These are phyloP conservation scores for Thomomys bottae DNA, from an alignment of 2,113 vertebrate genomes.

Conservation along the genomic window DNA sequence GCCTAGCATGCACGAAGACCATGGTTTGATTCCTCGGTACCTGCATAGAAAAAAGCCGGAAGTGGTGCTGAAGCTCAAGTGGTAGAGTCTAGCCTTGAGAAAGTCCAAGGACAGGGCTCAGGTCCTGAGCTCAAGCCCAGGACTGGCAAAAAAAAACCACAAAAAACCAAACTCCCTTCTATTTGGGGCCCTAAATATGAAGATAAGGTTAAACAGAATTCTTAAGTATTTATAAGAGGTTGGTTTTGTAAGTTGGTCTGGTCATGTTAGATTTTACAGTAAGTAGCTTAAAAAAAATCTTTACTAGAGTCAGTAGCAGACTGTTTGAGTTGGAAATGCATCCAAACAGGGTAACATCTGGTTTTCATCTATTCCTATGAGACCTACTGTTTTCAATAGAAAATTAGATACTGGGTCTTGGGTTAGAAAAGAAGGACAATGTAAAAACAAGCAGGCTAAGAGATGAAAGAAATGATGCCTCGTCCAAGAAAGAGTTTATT, in stretches of 20 bases:
- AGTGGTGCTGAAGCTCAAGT: too few relatives aligned
- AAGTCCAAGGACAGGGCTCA: too few relatives aligned
- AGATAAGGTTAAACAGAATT: constrained; percentile 47
- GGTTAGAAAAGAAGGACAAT: constrained; percentile 63
- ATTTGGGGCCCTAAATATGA: constrained; percentile 37
- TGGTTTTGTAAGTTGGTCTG: constrained; percentile 36
- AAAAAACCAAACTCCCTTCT: background rate
- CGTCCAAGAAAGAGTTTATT: background rate
- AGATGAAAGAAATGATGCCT: background rate
- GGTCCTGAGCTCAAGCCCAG: too few relatives aligned
- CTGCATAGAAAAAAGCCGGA: too few relatives aligned
- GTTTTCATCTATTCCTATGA: constrained; percentile 81
- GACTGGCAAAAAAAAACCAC: too few relatives aligned
- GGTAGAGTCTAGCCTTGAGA: too few relatives aligned
- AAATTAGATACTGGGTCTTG: constrained; percentile 73
- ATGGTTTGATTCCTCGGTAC: too few relatives aligned
- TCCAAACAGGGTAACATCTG: constrained; percentile 80
- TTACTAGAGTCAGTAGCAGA: constrained; percentile 70
- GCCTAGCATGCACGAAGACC: too few relatives aligned
- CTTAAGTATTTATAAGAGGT: constrained; percentile 68
- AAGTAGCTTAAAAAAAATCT: constrained; percentile 76
- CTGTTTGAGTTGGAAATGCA: constrained; percentile 73
- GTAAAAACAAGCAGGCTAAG: constrained; percentile 42
- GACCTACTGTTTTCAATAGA: constrained; percentile 68
- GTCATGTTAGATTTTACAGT: constrained; percentile 52